A percentile compares a stretch with the other conserved stretches of the same genome.
Conservation (phyloP, 2,797 vertebrate species). For the Ctenochaetus hawaiiensis region DNA sequence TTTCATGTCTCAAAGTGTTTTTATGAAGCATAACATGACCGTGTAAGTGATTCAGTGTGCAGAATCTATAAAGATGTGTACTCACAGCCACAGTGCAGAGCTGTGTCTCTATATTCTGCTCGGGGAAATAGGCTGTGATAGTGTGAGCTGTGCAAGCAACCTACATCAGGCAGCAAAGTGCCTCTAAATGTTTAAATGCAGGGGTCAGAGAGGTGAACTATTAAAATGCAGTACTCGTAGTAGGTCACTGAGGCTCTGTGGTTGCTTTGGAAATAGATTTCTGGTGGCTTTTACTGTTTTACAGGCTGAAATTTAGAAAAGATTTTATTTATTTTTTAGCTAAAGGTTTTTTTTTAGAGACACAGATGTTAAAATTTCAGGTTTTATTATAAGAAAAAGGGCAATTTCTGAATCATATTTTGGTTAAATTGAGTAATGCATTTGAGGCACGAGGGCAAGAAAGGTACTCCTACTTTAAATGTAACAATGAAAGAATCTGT, state of each 20-base stretch:
- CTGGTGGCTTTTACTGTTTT: constrained; percentile 12
- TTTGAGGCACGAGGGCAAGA: constrained; percentile 9
- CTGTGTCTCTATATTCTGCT: constrained; percentile 42
- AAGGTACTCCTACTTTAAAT: background rate
- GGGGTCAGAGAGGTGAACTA: constrained; percentile 60
- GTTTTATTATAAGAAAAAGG: background rate
- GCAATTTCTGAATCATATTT: constrained; percentile 12
- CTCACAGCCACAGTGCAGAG: background rate
- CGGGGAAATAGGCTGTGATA: constrained; percentile 55
- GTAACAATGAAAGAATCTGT: constrained; percentile 14
- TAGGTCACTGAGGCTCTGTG: constrained; percentile 45
- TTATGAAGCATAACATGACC: constrained; percentile 8
- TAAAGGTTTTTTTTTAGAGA: background rate
- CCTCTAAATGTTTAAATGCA: constrained; percentile 66
- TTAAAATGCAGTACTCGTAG: constrained; percentile 41
- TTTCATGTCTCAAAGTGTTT: constrained; percentile 40
- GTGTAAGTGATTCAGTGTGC: constrained; percentile 14
- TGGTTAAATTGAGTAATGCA: background rate
- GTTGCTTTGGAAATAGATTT: constrained; percentile 37
- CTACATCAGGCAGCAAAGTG: constrained; percentile 63
- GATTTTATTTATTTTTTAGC: background rate
- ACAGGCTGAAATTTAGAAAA: constrained; percentile 4
- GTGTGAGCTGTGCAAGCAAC: constrained; percentile 43
- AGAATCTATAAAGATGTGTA: constrained; percentile 2
- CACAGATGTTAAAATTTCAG: background rate